Conservation (phyloP, 2,113 vertebrate species). For the Columba janthina region DNA sequence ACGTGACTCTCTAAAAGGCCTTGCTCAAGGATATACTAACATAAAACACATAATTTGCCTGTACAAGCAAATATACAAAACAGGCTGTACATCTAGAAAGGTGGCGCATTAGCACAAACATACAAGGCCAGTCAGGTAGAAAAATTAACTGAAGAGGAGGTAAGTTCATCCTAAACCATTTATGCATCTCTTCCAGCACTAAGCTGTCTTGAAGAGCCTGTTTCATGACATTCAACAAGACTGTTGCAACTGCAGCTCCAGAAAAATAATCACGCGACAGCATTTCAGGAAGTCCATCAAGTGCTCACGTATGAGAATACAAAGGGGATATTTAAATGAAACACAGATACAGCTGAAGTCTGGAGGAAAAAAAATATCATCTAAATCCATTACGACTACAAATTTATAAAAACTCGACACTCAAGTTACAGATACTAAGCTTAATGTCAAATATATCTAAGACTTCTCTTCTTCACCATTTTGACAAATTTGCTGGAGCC, state of each 20-base stretch:
- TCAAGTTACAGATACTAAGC: not conserved
- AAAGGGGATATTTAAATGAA: not conserved
- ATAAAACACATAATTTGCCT: not conserved
- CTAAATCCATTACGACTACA: not conserved
- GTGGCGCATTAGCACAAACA: not conserved
- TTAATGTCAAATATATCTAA: not conserved
- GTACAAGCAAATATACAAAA: not conserved
- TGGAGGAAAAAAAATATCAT: not conserved
- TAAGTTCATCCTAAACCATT: not conserved
- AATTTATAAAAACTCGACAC: not conserved
- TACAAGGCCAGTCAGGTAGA: not conserved
- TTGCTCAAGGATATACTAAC: not conserved
- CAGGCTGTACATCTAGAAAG: not conserved
- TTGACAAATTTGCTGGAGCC: not conserved
- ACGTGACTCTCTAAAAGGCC: not conserved
- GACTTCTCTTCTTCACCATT: not conserved
- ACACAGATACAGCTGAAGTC: not conserved
- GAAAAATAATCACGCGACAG: rapidly evolving
- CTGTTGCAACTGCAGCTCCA: not conserved
- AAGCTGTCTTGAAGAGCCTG: not conserved
- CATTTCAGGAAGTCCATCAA: not conserved
- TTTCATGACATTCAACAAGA: not conserved
- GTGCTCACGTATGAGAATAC: not conserved
- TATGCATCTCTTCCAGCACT: not conserved
- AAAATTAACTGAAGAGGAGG: not conserved